Evolutionary conservation across 1,140 invertebrate genomes (phyloP).

Genomic region (Rhagoletis zephyria): DNA sequence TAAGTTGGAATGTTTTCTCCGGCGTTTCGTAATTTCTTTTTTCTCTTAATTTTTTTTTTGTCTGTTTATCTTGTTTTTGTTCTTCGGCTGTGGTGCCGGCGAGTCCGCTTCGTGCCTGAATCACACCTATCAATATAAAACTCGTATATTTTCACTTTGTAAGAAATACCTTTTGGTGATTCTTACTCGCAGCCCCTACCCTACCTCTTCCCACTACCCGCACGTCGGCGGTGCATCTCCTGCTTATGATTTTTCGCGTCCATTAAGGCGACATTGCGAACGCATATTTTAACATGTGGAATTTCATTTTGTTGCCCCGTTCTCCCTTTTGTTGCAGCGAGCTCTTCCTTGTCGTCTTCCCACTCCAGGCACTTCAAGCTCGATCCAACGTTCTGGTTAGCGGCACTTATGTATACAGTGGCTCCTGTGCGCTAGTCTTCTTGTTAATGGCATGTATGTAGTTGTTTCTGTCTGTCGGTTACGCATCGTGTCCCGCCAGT

Average conservation of each 20-base stretch:
- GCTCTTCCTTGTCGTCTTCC: not conserved
- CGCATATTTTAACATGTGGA: constrained; percentile 48
- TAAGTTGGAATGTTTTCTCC: constrained; percentile 20
- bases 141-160: constrained; percentile 35
- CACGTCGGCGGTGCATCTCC: not conserved
- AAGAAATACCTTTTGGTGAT: not conserved
- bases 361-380: not conserved
- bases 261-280: constrained; percentile 47
- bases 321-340: not conserved
- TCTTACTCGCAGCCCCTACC: not conserved
- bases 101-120: constrained; percentile 5
- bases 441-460: constrained; percentile 32
- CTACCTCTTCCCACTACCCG: not conserved
- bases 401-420: not conserved
- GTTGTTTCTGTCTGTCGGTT: not conserved
- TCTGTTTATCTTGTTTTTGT: not conserved
- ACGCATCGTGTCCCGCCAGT: not conserved
- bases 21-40: constrained; percentile 15
- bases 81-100: not conserved
- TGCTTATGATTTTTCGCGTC: constrained; percentile 31
- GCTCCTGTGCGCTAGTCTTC: constrained; percentile 38
- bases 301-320: constrained; percentile 31
- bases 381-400: not conserved
- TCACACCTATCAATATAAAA: constrained; percentile 46
- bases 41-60: not conserved